Evolutionary conservation across 2,888 invertebrate genomes (phyloP), one percentile per base, ranked within the genome.

Genomic region (Seladonia tumulorum): DNA sequence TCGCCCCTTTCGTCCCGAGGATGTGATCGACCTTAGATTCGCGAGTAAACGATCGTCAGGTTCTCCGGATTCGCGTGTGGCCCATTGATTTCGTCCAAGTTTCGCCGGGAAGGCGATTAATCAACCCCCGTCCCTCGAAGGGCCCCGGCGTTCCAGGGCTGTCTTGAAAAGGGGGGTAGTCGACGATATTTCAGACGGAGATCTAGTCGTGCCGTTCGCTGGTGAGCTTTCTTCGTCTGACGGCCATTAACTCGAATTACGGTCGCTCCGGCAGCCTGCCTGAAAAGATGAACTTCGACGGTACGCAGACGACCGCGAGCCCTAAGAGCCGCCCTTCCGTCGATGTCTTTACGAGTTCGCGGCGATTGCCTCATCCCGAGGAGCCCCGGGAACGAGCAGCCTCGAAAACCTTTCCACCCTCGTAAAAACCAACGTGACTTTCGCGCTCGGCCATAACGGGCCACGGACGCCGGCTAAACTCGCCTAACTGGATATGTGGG

Each of bases 171-270:
- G 68, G 45, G 49, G 29, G 22, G 18, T n/a, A 60, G 57, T 10
- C n/a, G 25, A n/a, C 86, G 76, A 88, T 90, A 89, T 90, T 90
- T 90, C 85, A 90, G 81, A 71, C 81, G 76, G 76, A 89, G 87
- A 90, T 90, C 90, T 1, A 86, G 82, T 81, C 81, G 85, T 66
- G 72, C 82, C 82, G 89, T 84, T 87, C 86, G 84, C 81, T 70
- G 74, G 39, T 4, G 76, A 66, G 63, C 84, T 90, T 90, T 90
- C 90, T 89, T 90, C 86, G 83, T 86, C 82, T 16, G 90, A 78
- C 85, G 90, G 85, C 90, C 87, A 90, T 90, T 90, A 90, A 90
- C 90, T 90, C 90, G 87, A 90, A 90, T 90, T 90, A 90, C 90
- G 87, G 90, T 85, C 87, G 90, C 82, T 89, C 89, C 90, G 86